Conservation (phyloP, 1,140 invertebrate species). For the Diabrotica undecimpunctata region DNA sequence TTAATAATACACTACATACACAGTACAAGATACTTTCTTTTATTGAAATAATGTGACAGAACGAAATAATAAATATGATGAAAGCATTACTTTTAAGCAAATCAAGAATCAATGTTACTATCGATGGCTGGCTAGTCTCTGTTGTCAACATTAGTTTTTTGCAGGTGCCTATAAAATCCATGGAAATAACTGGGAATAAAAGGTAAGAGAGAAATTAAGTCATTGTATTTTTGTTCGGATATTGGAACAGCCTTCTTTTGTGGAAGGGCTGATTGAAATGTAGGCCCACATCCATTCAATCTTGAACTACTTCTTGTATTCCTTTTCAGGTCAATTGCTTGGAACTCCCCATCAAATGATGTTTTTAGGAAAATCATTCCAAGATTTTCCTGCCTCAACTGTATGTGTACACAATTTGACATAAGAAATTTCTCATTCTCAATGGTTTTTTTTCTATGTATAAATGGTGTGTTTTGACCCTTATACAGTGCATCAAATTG, state of each 20-base stretch:
- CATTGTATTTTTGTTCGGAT: not conserved
- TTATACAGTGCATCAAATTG: no score
- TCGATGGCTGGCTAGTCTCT: no score
- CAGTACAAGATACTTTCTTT: not conserved
- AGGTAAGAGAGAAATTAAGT: not conserved
- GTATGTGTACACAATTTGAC: no score
- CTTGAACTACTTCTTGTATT: not conserved
- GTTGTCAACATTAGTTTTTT: no score
- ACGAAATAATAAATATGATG: no score
- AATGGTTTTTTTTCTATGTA: no score
- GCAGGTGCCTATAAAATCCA: not conserved
- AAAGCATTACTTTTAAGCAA: no score
- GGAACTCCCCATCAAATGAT: not conserved
- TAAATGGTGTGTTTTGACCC: no score
- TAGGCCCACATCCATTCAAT: not conserved
- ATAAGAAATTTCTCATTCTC: no score
- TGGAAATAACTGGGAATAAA: not conserved
- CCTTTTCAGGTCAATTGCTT: not conserved
- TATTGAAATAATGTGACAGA: no score
- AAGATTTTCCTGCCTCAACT: not conserved
- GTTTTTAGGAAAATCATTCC: not conserved
- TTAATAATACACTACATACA: not conserved
- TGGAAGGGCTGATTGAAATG: not conserved
- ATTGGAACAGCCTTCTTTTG: not conserved
- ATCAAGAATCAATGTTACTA: no score